Evolutionary conservation across 2,888 invertebrate species (phyloP).

Genomic region (Drosophila birchii): DNA sequence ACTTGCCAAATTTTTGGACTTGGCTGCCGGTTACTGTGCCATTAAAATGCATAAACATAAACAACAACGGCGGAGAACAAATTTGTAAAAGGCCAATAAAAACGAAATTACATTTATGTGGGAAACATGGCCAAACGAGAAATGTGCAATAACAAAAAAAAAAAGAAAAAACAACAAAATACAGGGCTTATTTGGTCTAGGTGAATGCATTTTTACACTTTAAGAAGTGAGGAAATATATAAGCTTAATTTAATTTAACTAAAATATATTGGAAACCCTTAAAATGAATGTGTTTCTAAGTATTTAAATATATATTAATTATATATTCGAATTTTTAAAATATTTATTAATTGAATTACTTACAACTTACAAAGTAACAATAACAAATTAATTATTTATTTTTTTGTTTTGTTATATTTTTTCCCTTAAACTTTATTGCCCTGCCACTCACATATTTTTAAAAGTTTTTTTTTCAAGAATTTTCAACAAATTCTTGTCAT

Average conservation of each 20-base stretch:
- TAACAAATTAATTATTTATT: too few relatives aligned
- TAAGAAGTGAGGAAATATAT: not conserved
- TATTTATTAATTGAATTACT: too few relatives aligned
- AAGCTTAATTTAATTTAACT: not conserved
- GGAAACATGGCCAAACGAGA: conserved; percentile 15
- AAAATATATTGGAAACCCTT: too few relatives aligned
- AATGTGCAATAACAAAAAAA: conserved; percentile 18
- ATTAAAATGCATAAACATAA: conserved; percentile 73
- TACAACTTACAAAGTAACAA: too few relatives aligned
- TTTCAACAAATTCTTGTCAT: not conserved
- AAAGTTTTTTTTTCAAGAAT: not conserved
- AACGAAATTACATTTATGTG: conserved; percentile 36
- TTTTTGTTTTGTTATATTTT: too few relatives aligned
- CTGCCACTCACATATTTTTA: not conserved
- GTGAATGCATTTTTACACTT: not conserved
- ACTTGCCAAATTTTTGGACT: conserved; percentile 58
- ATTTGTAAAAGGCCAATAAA: conserved; percentile 44
- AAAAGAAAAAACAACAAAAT: not conserved
- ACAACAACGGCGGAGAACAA: conserved; percentile 51
- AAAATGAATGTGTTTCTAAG: not conserved
- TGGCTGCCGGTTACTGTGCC: conserved; percentile 46
- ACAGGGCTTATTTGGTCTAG: not conserved
- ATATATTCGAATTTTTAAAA: too few relatives aligned
- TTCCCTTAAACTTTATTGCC: accelerated
- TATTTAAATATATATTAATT: too few relatives aligned